Base-by-base conservation (phyloP, 2,888 invertebrate genomes). In the Tuta absoluta region DNA sequence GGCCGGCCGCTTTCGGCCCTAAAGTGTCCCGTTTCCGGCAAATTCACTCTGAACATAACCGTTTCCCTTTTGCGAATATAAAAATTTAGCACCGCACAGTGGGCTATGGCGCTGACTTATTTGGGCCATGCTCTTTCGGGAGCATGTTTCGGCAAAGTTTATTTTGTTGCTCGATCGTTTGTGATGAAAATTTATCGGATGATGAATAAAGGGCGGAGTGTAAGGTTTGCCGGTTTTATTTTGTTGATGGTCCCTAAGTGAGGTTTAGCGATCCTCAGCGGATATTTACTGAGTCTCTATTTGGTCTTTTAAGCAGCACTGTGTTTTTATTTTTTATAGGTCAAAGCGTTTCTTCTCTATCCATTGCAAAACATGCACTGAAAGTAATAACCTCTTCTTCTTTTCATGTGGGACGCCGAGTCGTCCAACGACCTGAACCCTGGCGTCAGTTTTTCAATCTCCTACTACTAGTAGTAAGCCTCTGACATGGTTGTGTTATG, bases 21-120 rank as follows among this genome's bases (percentile, higher is more conserved):
- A 68, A 70, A 72, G 70, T 72, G 73, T 69, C 75, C 71, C 76
- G 74, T 78, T 81, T 77, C 80, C 80, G 75, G 75, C 77, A 78
- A 82, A 81, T 82, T 81, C 82, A 80, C 80, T 79, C 78, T 74
- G 79, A 79, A 80, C 82, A 86, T 86, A 87, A 85, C 87, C 78
- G 84, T 88, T 87, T 87, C 80, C 82, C 77, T 82, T 80, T 78
- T 74, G 74, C 71, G 77, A 73, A 75, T 79, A 85, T 89, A 87
- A 89, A 89, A 87, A 82, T 85, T 87, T 84, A 87, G 81, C 77
- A 76, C 77, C 85, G 79, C 81, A 72, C 79, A 72, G 84, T 80
- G 86, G 78, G 79, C 75, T 76, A 75, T 81, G 73, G 65, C 63
- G 60, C 74, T 84, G 80, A 86, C 71, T 83, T 86, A 87, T 84